Conservation (phyloP, 2,888 invertebrate species). For the Standfussiana lucernea region DNA sequence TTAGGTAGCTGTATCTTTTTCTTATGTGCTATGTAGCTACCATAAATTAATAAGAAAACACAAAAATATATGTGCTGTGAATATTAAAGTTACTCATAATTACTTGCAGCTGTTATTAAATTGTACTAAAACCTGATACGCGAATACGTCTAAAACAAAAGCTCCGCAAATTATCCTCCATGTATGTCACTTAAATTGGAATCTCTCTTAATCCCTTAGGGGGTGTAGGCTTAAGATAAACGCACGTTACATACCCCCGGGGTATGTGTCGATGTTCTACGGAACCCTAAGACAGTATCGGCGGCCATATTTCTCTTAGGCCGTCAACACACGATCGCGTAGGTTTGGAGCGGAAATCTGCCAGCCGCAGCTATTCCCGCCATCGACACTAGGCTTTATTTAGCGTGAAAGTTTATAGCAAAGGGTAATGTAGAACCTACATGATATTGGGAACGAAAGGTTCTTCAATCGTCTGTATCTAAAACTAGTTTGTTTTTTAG, state of each 20-base stretch:
- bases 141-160: constrained; percentile 41
- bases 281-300: constrained; percentile 48
- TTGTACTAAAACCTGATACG: constrained; percentile 6
- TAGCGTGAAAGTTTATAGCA: constrained; percentile 60
- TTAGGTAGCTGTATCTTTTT: not conserved
- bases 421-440: constrained; percentile 31
- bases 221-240: constrained; percentile 52
- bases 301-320: constrained; percentile 56
- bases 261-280: constrained; percentile 41
- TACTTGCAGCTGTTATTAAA: not conserved
- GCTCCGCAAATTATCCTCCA: constrained; percentile 35
- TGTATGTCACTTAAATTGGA: constrained; percentile 51
- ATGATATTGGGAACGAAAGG: constrained; percentile 18
- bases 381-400: constrained; percentile 55
- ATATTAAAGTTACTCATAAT: not conserved
- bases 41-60: not conserved
- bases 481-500: not conserved
- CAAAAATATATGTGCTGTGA: not conserved
- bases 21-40: not conserved
- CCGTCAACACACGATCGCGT: constrained; percentile 45
- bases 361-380: constrained; percentile 36
- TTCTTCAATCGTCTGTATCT: constrained; percentile 17
- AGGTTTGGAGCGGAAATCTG: constrained; percentile 53
- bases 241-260: constrained; percentile 29
- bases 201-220: constrained; percentile 51